A percentile compares a stretch with the other conserved stretches of the same genome.
Evolutionary conservation across 2,888 invertebrate species (phyloP).

Genomic region (Caenorhabditis becei): DNA sequence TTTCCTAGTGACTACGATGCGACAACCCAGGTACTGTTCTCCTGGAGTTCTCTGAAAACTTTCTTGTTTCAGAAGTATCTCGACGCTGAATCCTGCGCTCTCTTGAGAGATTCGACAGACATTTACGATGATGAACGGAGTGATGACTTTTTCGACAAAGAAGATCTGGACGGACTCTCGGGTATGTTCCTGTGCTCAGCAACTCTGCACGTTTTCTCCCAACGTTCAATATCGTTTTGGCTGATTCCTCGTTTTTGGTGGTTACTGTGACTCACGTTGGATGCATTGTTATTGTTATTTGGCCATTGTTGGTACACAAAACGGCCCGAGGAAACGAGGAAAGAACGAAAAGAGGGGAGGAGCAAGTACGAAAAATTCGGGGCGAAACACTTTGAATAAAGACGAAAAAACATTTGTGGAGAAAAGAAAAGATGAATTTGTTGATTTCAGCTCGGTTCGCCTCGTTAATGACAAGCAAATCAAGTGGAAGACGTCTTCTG

Average conservation of each 20-base stretch:
- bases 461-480: slow-evolving; percentile 47
- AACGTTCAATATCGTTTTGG: slow-evolving; percentile 17
- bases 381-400: slow-evolving; percentile 1
- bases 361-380: not conserved
- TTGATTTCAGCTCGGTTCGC: slow-evolving; percentile 44
- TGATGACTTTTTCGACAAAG: slow-evolving; percentile 24
- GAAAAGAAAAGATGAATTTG: too few species aligned
- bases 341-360: not conserved
- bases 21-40: slow-evolving; percentile 19
- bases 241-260: slow-evolving; percentile 31
- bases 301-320: slow-evolving; percentile 46
- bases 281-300: slow-evolving; percentile 40
- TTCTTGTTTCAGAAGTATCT: slow-evolving; percentile 26
- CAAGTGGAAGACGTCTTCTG: slow-evolving; percentile 41
- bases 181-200: slow-evolving; percentile 17
- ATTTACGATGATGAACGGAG: too few species aligned
- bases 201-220: not conserved
- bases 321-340: slow-evolving; percentile 20
- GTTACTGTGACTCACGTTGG: slow-evolving; percentile 44
- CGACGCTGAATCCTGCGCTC: slow-evolving; percentile 25
- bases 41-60: not conserved
- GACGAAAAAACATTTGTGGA: too few species aligned
- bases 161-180: slow-evolving; percentile 37
- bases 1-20: slow-evolving; percentile 9
- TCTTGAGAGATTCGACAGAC: too few species aligned